Evolutionary conservation across 2,888 invertebrate genomes (phyloP).

Genomic region (Subacronicta megacephala): DNA sequence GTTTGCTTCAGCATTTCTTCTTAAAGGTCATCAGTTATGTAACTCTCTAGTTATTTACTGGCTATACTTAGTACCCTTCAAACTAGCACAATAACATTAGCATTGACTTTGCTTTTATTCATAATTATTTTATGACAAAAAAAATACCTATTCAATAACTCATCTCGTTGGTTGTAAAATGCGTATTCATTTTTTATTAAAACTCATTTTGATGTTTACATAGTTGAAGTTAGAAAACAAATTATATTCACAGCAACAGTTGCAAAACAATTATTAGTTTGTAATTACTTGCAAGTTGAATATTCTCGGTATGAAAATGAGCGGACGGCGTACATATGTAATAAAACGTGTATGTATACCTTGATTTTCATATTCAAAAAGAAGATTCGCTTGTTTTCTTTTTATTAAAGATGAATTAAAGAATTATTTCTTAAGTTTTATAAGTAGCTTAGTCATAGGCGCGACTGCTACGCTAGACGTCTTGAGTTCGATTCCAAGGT

Average conservation of each 20-base stretch:
- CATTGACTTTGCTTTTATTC: no score
- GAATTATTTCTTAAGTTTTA: no score
- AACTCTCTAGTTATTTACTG: no score
- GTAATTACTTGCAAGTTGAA: conserved; percentile 35
- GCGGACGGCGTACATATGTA: conserved; percentile 1
- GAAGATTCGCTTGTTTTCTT: not conserved
- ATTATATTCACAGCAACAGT: conserved; percentile 33
- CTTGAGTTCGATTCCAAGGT: no score
- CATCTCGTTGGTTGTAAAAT: conserved; percentile 1
- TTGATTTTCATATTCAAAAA: conserved; percentile 13
- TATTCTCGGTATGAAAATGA: conserved; percentile 17
- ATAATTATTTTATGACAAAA: no score
- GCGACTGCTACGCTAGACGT: no score
- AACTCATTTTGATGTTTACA: conserved; percentile 25
- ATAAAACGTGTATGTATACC: conserved; percentile 17
- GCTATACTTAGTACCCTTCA: no score
- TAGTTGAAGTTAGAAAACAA: conserved; percentile 29
- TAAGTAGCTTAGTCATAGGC: no score
- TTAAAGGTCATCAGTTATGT: no score
- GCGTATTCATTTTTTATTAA: conserved; percentile 13
- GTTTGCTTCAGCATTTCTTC: no score
- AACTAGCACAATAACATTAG: no score
- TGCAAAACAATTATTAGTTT: conserved; percentile 45
- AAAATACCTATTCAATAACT: not conserved
- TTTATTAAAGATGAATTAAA: no score